Evolutionary conservation across 2,797 vertebrate species (phyloP), one percentile per base, ranked within the genome.

Genomic region (Halcyon smyrnensis): DNA sequence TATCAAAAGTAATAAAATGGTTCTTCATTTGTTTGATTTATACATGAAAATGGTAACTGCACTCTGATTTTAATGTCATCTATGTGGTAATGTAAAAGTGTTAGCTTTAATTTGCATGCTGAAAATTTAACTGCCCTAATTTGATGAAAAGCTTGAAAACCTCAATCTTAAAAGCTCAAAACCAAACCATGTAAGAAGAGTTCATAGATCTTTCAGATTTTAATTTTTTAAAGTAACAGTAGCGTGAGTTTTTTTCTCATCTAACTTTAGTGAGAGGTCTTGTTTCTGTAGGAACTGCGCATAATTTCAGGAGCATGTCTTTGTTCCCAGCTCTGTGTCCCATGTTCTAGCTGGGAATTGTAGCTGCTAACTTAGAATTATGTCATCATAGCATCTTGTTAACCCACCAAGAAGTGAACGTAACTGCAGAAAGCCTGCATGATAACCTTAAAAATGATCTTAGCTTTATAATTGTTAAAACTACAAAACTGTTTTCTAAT

Each of bases 221-320:
- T 19, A 57, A 71, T 45, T 28, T 11, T 51, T 65, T 11, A 3
- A 81, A 51, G 46, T 39, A 48, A 41, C 5, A 45, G 15, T 36
- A 23, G 8, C 11, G 3, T 9, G 18, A 71, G 9, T 6, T 56
- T 88, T 51, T 65, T 63, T 48, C 24, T 78, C 0, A 0, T 56
- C 8, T 41, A 32, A 39, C 5, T 65, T 79, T 54, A 69, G 30
- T 57, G 25, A 36, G 13, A 48, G 32, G 1, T 63, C 46, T 36
- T 65, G 11, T 43, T 19, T 56, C 63, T 75, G 60, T 65, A 86
- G 80, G 24, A 69, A 46, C 28, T 59, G 30, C 5, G 2, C 6
- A 0, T 34, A 17, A 53, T 65, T 56, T 64, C 28, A 30, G 50
- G 69, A 16, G 1, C 3, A 3, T 67, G 54, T 32, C 32, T 87